Conservation (phyloP, 2,888 invertebrate genomes). For the Ptychoptera contaminata region DNA sequence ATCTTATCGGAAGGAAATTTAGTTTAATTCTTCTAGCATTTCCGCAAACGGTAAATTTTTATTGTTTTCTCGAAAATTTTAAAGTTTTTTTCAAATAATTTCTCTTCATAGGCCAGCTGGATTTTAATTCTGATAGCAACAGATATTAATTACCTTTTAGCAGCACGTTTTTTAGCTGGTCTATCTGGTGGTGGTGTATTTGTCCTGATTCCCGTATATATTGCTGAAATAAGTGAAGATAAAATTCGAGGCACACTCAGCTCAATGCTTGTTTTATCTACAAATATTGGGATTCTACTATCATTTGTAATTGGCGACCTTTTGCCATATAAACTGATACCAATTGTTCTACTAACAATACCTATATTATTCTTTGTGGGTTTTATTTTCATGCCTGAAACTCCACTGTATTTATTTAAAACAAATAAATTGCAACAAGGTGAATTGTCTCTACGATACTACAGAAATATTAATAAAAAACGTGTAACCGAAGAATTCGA, state of each 20-base stretch:
- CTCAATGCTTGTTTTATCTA: constrained; percentile 21
- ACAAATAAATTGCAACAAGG: too few species aligned
- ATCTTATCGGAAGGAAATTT: constrained; percentile 4
- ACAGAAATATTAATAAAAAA: too few species aligned
- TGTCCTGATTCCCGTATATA: constrained; percentile 21
- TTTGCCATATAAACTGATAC: neutral
- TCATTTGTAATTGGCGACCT: constrained; percentile 19
- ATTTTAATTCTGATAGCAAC: constrained; percentile 19
- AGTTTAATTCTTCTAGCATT: constrained; percentile 1
- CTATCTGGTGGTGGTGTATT: constrained; percentile 21
- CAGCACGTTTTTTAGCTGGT: constrained; percentile 21
- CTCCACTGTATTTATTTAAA: too few species aligned
- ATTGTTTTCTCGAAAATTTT: neutral
- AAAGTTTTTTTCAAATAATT: neutral
- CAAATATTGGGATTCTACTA: constrained; percentile 22
- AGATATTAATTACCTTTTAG: constrained; percentile 17
- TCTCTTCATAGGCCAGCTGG: constrained; percentile 20
- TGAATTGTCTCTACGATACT: too few species aligned
- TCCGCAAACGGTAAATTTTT: neutral
- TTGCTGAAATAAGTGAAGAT: constrained; percentile 22
- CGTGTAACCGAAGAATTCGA: neutral
- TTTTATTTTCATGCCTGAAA: too few species aligned
- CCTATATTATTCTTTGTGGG: neutral
- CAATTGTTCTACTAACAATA: neutral
- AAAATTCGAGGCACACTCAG: constrained; percentile 26